Evolutionary conservation across 2,888 invertebrate genomes (phyloP), one percentile per base, ranked within the genome.

Genomic region (Hermodice carunculata): DNA sequence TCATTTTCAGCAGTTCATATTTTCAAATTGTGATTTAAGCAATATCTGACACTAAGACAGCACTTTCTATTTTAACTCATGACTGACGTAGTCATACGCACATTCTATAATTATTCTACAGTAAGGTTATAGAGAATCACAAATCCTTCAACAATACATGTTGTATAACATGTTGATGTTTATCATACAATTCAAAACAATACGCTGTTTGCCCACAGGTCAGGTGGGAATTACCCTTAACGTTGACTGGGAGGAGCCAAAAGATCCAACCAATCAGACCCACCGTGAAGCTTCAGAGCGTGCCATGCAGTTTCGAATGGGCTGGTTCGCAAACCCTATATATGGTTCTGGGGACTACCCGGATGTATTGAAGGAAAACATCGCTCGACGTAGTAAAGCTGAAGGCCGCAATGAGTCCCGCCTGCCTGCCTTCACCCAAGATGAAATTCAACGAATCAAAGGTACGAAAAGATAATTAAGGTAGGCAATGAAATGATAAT

Each of bases 261-360:
- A 70, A 56, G 67, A 68, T 42, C 37, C 54, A 17, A 32, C 19
- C 6, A 57, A 53, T 37, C 49, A 56, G 5, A 57, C 28, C 2
- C 69, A 74, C 52, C 37, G 34, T 11, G 63, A 58, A n/a, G 70
- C 67, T 22, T 52, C 73, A 14, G 67, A 73, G 29, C 8, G 61
- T 8, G 26, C 61, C 29, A 22, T 64, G 52, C 61, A 70, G 26
- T 61, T 66, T 49, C 66, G 76, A 53, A 68, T 79, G 46, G 84
- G 82, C 5, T 79, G 79, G 79, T 85, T 76, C 63, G 81, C 79
- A 1, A 75, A 81, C 58, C 81, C 85, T 2, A 77, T 84, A n/a
- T 75, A 37, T 37, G 76, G 79, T 3, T 65, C 77, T 57, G 85
- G 85, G 11, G 75, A 75, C 58, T 75, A 75, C 46, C 74, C 75